A percentile compares a stretch with the other conserved stretches of the same genome.
phyloP scores from a whole-genome alignment of 1,140 invertebrate genomes.

The Neoseiulus cucumeris region DNA sequence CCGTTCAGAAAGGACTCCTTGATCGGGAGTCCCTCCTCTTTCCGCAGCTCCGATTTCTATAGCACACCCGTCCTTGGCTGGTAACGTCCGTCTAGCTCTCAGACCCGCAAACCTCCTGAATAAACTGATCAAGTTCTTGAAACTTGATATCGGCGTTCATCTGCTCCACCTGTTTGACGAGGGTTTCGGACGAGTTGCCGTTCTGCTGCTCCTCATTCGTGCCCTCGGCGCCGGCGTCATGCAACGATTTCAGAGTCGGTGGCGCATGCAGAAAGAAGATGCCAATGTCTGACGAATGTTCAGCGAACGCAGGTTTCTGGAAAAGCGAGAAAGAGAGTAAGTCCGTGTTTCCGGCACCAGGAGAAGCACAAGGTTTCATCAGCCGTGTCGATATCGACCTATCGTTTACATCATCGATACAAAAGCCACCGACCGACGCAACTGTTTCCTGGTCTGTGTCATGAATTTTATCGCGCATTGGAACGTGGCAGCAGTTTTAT shows the following conservation, averaged over 20 bases:
- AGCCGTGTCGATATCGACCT: no score
- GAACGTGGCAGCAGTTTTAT: no score
- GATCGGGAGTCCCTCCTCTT: no score
- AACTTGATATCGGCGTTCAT: not conserved
- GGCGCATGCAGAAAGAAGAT: not conserved
- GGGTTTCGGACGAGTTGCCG: not conserved
- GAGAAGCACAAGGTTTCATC: no score
- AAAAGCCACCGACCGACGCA: no score
- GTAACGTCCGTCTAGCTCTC: not conserved
- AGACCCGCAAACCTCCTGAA: not conserved
- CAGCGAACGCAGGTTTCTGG: not conserved
- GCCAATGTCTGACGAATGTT: not conserved
- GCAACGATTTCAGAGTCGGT: not conserved
- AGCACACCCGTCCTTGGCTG: not conserved
- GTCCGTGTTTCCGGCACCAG: no score
- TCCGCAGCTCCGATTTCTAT: no score
- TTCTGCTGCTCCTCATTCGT: not conserved
- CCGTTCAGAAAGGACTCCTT: no score
- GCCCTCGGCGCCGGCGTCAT: not conserved
- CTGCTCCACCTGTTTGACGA: not conserved
- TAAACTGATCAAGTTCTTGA: conserved; percentile 3
- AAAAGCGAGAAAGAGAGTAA: not conserved
- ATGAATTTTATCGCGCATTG: no score
- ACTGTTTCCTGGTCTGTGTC: no score
- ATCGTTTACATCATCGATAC: no score